phyloP scores from a whole-genome alignment of 53 echinoderm and acorn worm genomes.

The Actinopyga echinites region DNA sequence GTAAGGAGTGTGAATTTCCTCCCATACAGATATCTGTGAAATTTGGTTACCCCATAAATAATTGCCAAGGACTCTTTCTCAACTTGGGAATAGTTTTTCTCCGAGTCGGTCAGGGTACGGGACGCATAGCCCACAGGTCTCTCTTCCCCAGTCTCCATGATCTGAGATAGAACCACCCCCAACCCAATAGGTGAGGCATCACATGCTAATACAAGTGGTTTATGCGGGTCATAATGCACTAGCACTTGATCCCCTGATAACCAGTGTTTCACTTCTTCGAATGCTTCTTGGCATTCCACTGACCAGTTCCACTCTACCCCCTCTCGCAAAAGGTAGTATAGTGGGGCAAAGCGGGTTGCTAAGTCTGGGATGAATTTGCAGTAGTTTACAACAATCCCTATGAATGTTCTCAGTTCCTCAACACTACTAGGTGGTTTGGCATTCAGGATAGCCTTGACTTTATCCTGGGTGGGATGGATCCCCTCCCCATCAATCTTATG shows the following conservation, averaged over 20 bases:
- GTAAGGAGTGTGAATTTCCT: slow-evolving; percentile 56
- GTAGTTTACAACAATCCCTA: slow-evolving; percentile 51
- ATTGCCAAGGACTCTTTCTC: slow-evolving; percentile 28
- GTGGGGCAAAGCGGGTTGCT: slow-evolving; percentile 34
- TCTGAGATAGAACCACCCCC: slow-evolving; percentile 57
- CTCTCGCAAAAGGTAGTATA: slow-evolving; percentile 40
- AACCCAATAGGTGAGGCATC: slow-evolving; percentile 58
- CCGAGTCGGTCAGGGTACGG: slow-evolving; percentile 2
- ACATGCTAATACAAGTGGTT: slow-evolving; percentile 44
- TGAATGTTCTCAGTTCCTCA: slow-evolving; percentile 36
- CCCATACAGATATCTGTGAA: slow-evolving; percentile 59
- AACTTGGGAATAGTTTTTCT: slow-evolving; percentile 23
- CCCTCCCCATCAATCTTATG: slow-evolving; percentile 46
- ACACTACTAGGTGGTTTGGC: slow-evolving; percentile 27
- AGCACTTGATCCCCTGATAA: slow-evolving; percentile 23
- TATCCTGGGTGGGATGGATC: slow-evolving; percentile 45
- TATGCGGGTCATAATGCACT: slow-evolving; percentile 49
- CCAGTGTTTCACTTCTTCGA: slow-evolving; percentile 38
- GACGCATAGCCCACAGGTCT: slow-evolving; percentile 55
- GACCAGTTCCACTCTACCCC: slow-evolving; percentile 44
- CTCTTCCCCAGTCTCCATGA: slow-evolving; percentile 55
- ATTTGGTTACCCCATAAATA: slow-evolving; percentile 45
- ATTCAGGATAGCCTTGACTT: slow-evolving; percentile 22
- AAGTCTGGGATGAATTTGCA: slow-evolving; percentile 61
- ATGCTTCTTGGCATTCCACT: slow-evolving; percentile 47